Evolutionary conservation across 2,888 invertebrate genomes (phyloP).

Genomic region (Lepeophtheirus nordmannii): DNA sequence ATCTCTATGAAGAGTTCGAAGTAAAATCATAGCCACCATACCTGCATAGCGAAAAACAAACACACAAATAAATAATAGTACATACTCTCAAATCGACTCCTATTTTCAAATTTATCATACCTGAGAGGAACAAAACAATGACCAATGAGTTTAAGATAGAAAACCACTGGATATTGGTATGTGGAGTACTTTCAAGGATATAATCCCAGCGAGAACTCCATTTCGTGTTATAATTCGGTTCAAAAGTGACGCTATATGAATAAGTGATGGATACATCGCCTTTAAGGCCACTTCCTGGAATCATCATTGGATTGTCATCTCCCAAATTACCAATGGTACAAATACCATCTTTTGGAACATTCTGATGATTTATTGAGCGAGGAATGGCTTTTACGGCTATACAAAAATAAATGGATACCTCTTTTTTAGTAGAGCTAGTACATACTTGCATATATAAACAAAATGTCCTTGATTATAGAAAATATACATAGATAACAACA

Average conservation of each 20-base stretch:
- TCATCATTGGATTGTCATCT: slow-evolving; percentile 41
- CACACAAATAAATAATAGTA: not conserved
- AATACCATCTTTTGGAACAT: slow-evolving; percentile 23
- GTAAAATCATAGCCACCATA: slow-evolving; percentile 98
- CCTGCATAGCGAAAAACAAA: slow-evolving; percentile 80
- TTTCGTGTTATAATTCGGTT: slow-evolving; percentile 64
- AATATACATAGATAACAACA: no score
- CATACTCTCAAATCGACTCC: not conserved
- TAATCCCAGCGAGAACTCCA: slow-evolving; percentile 99
- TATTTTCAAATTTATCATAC: not conserved
- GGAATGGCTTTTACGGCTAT: slow-evolving; percentile 41
- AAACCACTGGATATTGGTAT: slow-evolving; percentile 98
- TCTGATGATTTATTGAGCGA: slow-evolving; percentile 40
- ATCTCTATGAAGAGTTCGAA: slow-evolving; percentile 91
- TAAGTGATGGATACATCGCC: slow-evolving; percentile 51
- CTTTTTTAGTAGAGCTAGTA: no score
- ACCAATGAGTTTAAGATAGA: slow-evolving; percentile 94
- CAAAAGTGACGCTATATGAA: slow-evolving; percentile 69
- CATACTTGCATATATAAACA: no score
- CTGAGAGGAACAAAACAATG: slow-evolving; percentile 47
- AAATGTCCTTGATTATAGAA: no score
- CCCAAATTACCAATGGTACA: not conserved
- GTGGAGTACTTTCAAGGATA: slow-evolving; percentile 92
- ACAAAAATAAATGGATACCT: slow-evolving; percentile 28
- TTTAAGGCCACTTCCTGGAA: slow-evolving; percentile 42